These are phyloP conservation scores for Synanthedon myopaeformis DNA, from an alignment of 2,888 invertebrate genomes.

Conservation along the genomic window DNA sequence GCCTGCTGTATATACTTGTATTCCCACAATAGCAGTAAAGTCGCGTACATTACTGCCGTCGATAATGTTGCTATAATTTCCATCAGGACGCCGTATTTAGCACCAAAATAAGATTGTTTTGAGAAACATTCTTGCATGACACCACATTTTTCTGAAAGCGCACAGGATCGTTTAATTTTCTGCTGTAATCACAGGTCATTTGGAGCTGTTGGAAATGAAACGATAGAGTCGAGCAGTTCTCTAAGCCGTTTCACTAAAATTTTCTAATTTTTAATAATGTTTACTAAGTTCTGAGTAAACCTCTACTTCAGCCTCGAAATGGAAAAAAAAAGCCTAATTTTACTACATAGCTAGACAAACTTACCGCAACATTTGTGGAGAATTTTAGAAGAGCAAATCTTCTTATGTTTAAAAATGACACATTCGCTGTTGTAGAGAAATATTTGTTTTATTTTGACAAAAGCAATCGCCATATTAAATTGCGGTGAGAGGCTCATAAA, in stretches of 20 bases:
- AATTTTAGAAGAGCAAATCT: constrained; percentile 29
- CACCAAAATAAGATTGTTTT: constrained; percentile 26
- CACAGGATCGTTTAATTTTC: neutral
- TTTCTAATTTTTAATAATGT: too few relatives aligned
- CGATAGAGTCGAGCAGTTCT: too few relatives aligned
- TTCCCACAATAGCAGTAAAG: constrained; percentile 35
- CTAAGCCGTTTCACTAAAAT: too few relatives aligned
- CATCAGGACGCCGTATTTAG: constrained; percentile 23
- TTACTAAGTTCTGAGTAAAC: too few relatives aligned
- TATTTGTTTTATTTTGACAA: constrained; percentile 41
- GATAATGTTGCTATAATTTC: constrained; percentile 30
- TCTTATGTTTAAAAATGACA: constrained; percentile 23
- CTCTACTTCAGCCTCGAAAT: too few relatives aligned
- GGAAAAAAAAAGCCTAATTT: too few relatives aligned
- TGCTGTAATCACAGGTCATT: too few relatives aligned
- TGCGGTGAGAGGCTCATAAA: constrained; percentile 49
- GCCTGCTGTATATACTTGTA: constrained; percentile 26
- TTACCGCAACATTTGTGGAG: constrained; percentile 54
- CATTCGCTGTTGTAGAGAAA: constrained; percentile 55
- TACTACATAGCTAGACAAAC: constrained; percentile 8
- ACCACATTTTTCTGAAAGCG: constrained; percentile 44
- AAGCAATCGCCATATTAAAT: constrained; percentile 50
- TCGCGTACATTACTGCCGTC: constrained; percentile 23
- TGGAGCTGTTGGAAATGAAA: too few relatives aligned
- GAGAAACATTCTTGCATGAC: constrained; percentile 43